Conservation (phyloP, 2,797 vertebrate species). For the Phrynocephalus forsythii region DNA sequence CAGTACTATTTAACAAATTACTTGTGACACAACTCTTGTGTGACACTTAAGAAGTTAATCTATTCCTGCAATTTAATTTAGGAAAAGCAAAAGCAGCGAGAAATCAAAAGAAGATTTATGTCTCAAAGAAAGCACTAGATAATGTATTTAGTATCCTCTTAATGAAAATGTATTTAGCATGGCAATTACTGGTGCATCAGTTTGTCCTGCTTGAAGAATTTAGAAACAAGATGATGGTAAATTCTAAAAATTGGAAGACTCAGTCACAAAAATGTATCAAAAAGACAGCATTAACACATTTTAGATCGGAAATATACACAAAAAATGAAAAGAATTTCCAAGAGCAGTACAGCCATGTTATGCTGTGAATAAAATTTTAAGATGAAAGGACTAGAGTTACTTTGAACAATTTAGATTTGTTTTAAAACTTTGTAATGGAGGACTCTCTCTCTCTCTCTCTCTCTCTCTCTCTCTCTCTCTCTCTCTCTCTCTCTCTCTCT, state of each 20-base stretch:
- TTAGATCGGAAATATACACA: not conserved
- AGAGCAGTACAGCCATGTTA: not conserved
- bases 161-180: conserved; percentile 20
- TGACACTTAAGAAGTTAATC: conserved; percentile 15
- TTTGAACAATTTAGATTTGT: not conserved
- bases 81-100: conserved; percentile 21
- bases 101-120: conserved; percentile 25
- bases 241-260: not conserved
- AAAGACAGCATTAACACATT: not conserved
- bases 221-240: not conserved
- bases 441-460: not conserved
- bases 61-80: conserved; percentile 37
- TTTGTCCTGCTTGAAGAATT: not conserved
- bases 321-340: not conserved
- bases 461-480: no score
- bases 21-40: conserved; percentile 21
- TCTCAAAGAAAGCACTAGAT: conserved; percentile 45
- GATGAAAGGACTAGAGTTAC: not conserved
- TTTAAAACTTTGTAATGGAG: not conserved
- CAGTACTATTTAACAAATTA: conserved; percentile 42
- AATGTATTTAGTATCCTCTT: conserved; percentile 35
- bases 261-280: not conserved
- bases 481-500: no score
- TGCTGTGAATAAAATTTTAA: not conserved
- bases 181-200: not conserved